Base-by-base conservation (phyloP, 2,797 vertebrate species). In the Mustela erminea region DNA sequence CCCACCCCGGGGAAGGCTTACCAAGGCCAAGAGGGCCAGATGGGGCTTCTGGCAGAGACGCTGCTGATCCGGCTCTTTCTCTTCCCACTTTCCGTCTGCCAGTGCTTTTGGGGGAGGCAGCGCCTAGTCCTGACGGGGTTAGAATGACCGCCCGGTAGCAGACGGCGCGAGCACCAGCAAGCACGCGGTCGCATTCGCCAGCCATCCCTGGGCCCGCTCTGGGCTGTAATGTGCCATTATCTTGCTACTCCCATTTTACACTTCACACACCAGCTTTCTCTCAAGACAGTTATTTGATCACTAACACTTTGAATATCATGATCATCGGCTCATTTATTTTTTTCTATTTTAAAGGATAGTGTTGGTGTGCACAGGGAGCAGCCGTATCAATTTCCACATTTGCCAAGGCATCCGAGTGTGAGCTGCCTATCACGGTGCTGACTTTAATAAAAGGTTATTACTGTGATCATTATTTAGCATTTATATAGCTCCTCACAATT, bases 331-430 rank as follows among this genome's bases (percentile, higher is more conserved):
- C 97, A 94, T 97, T 97, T 98, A 93, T 93, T 97, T 97, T 97
- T 96, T 97, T 95, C 97, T 97, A 46, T 92, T 97, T 96, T 97
- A 97, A 97, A 98, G 62, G 62, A 95, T 85, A 95, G 68, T n/a
- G 77, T 87, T 46, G 56, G 29, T 46, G 27, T 64, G 81, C 7
- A 0, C 72, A 60, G 92, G 93, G 96, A 90, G 85, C 95, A 64
- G 86, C 62, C 2, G 0, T 87, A 93, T 97, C 6, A 84, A 97
- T 97, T 98, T 80, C 82, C 7, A 81, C 96, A 91, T 98, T 98
- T 96, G 60, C 86, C 58, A 96, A 75, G 72, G 60, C 74, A 91
- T 89, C 93, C 85, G 49, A 93, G 54, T 62, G 83, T 92, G 72
- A 58, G 75, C 96, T 87, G 70, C 90, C 58, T 23, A 62, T 84